Evolutionary conservation across 1,140 invertebrate species (phyloP).

Genomic region (Saxidomus purpurata): DNA sequence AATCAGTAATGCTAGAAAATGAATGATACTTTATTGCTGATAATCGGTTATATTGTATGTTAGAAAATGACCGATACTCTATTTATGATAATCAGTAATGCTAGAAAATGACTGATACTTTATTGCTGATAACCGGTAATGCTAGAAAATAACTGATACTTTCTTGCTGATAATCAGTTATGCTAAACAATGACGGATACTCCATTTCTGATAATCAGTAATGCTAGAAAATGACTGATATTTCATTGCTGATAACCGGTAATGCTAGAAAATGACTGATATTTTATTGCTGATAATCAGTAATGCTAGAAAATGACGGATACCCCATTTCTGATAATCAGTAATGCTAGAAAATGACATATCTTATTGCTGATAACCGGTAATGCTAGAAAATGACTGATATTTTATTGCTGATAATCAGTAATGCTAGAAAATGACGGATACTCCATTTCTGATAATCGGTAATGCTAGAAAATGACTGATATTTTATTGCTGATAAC

Average conservation of each 20-base stretch:
- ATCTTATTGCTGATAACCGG: too few species aligned
- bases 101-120: not conserved
- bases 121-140: not conserved
- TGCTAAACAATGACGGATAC: not conserved
- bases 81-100: slow-evolving; percentile 97
- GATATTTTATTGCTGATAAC: not conserved
- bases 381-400: slow-evolving; percentile 86
- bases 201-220: not conserved
- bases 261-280: too few species aligned
- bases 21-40: too few species aligned
- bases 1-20: too few species aligned
- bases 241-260: too few species aligned
- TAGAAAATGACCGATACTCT: too few species aligned
- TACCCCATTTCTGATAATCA: slow-evolving; percentile 98
- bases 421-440: not conserved
- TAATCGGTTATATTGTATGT: too few species aligned
- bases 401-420: not conserved
- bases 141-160: not conserved
- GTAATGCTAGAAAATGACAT: too few species aligned
- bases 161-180: not conserved
- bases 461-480: not conserved
- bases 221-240: too few species aligned
- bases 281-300: too few species aligned
- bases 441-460: not conserved
- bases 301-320: too few species aligned